Base-by-base conservation (phyloP, 2,888 invertebrate species). In the Gerris lacustris region DNA sequence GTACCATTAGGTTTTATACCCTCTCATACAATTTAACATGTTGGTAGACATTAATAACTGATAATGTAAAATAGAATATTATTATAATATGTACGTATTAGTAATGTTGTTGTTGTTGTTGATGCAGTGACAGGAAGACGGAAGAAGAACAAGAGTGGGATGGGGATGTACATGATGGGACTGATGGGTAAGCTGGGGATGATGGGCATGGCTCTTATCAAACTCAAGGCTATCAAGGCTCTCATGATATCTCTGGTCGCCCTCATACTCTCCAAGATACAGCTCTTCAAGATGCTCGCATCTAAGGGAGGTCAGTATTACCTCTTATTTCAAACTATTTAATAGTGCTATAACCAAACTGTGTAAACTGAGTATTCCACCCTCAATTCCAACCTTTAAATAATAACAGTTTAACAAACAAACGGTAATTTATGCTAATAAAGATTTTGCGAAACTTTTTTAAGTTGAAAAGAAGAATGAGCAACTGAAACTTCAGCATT, bases 181-280 rank as follows among this genome's bases (percentile, higher is more conserved):
- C 70, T 73, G 70, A 72, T 73, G 66, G 74, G 73, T 5, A 74
- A 74, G 63, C 66, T 74, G 72, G 72, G 70, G 45, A 74, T 74
- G 74, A 67, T 74, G 73, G 7, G 68, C 6, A 74, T 75, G 72
- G 74, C 71, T 2, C 70, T 75, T 62, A 71, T 73, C 67, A 73
- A 75, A 64, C 71, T 75, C 72, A 74, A 74, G 63, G 74, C 75
- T 6, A 71, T 75, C 71, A 73, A 70, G n/a, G 73, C 74, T 6
- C 72, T 75, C 44, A 63, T 75, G 68, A 69, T 74, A 7, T 71
- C 72, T 47, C 64, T 68, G 15, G 70, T 73, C 6, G 74, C 74
- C 15, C 67, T 73, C 11, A 66, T 73, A 9, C 45, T 75, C 5
- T 73, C 75, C 44, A 73, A 73, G 66, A 45, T 75, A n/a, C 72